Percentiles rank a stretch among this genome's conserved stretches.
Evolutionary conservation across 2,797 vertebrate species (phyloP).

Genomic region (Cyprinodon diabolis): DNA sequence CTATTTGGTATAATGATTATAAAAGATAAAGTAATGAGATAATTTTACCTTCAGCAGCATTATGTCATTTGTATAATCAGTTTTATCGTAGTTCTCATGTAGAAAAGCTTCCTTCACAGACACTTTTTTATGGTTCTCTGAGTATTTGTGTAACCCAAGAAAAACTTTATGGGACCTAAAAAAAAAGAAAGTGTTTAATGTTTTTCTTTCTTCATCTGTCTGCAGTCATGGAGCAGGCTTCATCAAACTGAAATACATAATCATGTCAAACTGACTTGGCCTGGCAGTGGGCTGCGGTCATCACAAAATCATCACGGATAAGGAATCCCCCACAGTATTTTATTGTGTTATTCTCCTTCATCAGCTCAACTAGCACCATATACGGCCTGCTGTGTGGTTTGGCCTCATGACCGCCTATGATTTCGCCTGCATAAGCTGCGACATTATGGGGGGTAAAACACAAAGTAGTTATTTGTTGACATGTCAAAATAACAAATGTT

Average conservation of each 20-base stretch:
- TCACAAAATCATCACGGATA: constrained; percentile 65
- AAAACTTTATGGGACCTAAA: constrained; percentile 17
- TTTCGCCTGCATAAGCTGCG: constrained; percentile 25
- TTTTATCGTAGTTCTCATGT: neutral
- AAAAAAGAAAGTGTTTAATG: neutral
- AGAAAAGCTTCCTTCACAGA: neutral
- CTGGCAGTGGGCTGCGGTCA: constrained; percentile 73
- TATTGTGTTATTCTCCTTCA: fast-evolving
- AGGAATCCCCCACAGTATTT: constrained; percentile 60
- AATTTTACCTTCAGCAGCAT: constrained; percentile 72
- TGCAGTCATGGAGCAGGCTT: neutral
- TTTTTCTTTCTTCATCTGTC: neutral
- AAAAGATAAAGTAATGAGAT: neutral
- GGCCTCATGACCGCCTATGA: constrained; percentile 42
- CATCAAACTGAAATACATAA: neutral
- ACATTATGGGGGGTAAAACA: neutral
- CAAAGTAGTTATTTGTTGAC: neutral
- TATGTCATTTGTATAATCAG: constrained; percentile 33
- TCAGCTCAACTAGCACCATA: constrained; percentile 49
- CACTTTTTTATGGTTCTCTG: fast-evolving
- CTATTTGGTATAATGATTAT: neutral
- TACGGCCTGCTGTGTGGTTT: constrained; percentile 57
- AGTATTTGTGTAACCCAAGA: constrained; percentile 36
- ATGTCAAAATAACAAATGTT: neutral
- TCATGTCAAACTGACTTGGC: constrained; percentile 40